phyloP scores from a whole-genome alignment of 2,888 invertebrate species.

The Diarsia brunnea region DNA sequence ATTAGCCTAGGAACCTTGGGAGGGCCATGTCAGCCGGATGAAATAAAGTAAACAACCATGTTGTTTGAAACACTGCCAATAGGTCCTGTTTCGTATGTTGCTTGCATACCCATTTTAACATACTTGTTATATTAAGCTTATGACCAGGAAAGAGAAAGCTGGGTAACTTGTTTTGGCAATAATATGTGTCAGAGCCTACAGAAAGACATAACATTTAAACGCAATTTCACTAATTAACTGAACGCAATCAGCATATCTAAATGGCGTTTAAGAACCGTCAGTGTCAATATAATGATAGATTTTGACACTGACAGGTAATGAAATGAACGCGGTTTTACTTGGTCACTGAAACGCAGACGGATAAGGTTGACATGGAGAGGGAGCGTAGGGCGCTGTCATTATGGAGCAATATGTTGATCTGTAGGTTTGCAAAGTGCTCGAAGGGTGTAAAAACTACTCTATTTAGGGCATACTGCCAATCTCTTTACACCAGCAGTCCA shows the following conservation, averaged over 20 bases:
- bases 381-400: too few relatives aligned
- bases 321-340: not conserved
- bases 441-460: too few relatives aligned
- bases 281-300: not conserved
- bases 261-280: not conserved
- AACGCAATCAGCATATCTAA: not conserved
- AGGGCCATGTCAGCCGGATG: slow-evolving; percentile 38
- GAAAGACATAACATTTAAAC: not conserved
- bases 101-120: not conserved
- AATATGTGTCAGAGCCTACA: not conserved
- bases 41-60: slow-evolving; percentile 39
- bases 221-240: not conserved
- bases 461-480: too few relatives aligned
- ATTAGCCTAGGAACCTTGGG: slow-evolving; percentile 41
- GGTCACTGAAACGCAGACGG: too few relatives aligned
- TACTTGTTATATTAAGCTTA: not conserved
- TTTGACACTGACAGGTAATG: not conserved
- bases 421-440: too few relatives aligned
- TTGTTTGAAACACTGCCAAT: slow-evolving; percentile 50
- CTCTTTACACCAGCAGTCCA: too few relatives aligned
- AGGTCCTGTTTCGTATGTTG: not conserved
- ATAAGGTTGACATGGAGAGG: too few relatives aligned
- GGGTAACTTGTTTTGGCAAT: not conserved
- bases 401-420: too few relatives aligned
- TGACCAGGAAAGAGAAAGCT: too few relatives aligned